Evolutionary conservation across 2,113 vertebrate genomes (phyloP).

Genomic region (Illadopsis cleaveri): DNA sequence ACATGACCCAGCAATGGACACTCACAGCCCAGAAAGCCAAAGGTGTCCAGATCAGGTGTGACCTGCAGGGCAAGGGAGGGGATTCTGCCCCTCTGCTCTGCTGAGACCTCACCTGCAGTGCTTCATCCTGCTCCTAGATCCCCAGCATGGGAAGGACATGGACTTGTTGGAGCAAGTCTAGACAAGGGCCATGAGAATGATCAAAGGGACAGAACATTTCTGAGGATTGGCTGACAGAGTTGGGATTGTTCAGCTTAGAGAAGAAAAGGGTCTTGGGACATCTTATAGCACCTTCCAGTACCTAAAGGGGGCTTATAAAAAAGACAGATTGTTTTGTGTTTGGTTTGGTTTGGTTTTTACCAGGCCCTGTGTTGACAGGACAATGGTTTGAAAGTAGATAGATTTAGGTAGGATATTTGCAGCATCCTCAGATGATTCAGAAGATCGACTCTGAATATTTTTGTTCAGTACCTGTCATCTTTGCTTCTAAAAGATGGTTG

Average conservation of each 20-base stretch:
- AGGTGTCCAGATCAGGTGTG: rapidly evolving
- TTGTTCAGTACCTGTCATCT: background rate
- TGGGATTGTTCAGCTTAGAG: background rate
- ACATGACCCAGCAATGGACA: rapidly evolving
- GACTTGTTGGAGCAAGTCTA: background rate
- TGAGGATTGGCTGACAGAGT: background rate
- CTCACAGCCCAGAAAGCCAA: background rate
- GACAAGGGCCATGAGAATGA: background rate
- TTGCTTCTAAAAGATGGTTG: background rate
- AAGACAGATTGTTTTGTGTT: background rate
- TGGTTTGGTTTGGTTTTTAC: background rate
- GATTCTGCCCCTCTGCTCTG: background rate
- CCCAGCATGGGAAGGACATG: background rate
- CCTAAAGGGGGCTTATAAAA: background rate
- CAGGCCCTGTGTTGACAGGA: background rate
- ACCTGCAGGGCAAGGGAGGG: background rate
- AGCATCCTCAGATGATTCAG: background rate
- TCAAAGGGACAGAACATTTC: background rate
- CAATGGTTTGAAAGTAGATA: background rate
- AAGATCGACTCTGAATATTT: background rate
- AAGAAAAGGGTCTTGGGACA: background rate
- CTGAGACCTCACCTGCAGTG: background rate
- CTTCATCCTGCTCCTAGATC: rapidly evolving
- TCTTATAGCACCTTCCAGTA: background rate
- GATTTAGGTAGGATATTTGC: background rate